Conservation (phyloP, 2,113 vertebrate species). For the Genyomyrus donnyi region DNA sequence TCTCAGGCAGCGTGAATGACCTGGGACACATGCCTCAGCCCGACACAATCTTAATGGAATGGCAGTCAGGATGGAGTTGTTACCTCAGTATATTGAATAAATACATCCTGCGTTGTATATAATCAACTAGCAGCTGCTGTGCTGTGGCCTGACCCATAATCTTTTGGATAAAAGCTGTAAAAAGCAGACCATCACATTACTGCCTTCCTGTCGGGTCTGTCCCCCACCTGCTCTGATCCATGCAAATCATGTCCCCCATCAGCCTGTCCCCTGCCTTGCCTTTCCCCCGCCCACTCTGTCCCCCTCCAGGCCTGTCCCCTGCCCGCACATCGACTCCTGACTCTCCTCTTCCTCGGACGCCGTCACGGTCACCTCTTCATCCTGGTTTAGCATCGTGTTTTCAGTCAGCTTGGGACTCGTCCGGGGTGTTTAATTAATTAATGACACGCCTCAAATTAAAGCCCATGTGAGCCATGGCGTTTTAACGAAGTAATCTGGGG, state of each 20-base stretch:
- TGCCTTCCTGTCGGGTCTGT: neutral
- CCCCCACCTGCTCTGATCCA: neutral
- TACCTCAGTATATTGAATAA: neutral
- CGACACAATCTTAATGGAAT: neutral
- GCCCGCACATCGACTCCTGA: neutral
- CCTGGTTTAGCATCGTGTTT: neutral
- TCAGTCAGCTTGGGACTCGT: neutral
- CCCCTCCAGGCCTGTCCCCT: neutral
- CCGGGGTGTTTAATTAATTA: constrained; percentile 12
- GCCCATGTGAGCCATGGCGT: neutral
- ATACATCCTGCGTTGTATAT: neutral
- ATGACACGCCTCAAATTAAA: neutral
- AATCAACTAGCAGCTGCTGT: neutral
- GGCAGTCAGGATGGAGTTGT: neutral
- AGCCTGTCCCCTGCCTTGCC: neutral
- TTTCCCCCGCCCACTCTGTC: neutral
- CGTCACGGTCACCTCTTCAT: neutral
- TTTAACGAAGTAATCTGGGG: constrained; percentile 10
- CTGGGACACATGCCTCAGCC: neutral
- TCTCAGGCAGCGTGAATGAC: neutral
- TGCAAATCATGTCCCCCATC: neutral
- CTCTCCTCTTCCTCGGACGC: neutral
- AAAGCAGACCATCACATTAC: neutral
- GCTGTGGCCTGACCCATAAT: neutral
- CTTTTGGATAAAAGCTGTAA: neutral